These are phyloP conservation scores for Antitype chi DNA, from an alignment of 2,888 invertebrate genomes.

Conservation along the genomic window DNA sequence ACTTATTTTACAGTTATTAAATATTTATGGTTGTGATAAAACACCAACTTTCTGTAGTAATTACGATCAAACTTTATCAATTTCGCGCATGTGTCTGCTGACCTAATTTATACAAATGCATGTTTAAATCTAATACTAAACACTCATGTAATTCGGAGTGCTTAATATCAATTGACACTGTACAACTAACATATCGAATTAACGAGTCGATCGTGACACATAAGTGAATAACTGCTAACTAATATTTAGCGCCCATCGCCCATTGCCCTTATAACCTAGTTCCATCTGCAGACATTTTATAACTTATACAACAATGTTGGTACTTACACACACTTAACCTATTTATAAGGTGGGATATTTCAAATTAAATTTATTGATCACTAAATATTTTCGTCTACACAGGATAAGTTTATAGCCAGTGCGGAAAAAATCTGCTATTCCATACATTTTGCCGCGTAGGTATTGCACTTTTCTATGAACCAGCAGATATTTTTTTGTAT, in stretches of 20 bases:
- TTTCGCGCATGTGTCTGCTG: slow-evolving; percentile 16
- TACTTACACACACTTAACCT: background rate
- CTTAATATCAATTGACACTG: slow-evolving; percentile 54
- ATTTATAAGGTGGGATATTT: background rate
- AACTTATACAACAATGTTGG: background rate
- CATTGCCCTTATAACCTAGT: slow-evolving; percentile 54
- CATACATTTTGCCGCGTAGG: too few species aligned
- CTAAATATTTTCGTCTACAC: too few species aligned
- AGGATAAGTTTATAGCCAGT: too few species aligned
- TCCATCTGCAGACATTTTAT: slow-evolving; percentile 27
- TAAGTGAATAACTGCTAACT: slow-evolving; percentile 47
- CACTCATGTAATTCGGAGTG: slow-evolving; percentile 26
- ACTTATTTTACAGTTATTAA: slow-evolving; percentile 5
- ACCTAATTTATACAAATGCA: slow-evolving; percentile 36
- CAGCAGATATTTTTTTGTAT: too few species aligned
- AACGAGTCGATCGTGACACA: slow-evolving; percentile 37
- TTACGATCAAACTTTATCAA: slow-evolving; percentile 27
- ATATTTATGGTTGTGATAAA: slow-evolving; percentile 23
- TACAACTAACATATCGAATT: slow-evolving; percentile 39
- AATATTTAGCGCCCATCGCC: slow-evolving; percentile 49
- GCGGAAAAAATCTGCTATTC: too few species aligned
- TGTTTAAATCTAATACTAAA: slow-evolving; percentile 16
- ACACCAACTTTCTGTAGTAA: slow-evolving; percentile 4
- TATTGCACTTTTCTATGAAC: too few species aligned
- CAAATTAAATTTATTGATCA: background rate